Percentiles rank a stretch among this genome's conserved stretches.
Evolutionary conservation across 2,797 vertebrate species (phyloP).

Genomic region (Rhyacichthys aspro): DNA sequence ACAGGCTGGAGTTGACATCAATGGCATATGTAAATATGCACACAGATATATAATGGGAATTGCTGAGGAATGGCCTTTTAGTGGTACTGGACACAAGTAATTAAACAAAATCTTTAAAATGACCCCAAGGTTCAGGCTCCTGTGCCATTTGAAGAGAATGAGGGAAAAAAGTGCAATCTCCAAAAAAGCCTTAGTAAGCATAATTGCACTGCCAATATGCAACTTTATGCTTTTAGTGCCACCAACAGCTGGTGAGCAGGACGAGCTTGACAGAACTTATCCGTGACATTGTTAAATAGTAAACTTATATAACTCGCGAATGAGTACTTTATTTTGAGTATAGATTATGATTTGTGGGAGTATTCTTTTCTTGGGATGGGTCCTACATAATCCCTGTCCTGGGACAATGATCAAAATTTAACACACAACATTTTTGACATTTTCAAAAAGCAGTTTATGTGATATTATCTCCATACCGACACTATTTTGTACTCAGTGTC

Average conservation of each 20-base stretch:
- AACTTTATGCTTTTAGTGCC: too few relatives aligned
- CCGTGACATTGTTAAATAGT: too few relatives aligned
- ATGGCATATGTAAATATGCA: constrained; percentile 24
- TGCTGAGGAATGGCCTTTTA: constrained; percentile 21
- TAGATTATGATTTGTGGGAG: background rate
- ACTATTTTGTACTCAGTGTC: background rate
- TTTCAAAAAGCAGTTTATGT: too few relatives aligned
- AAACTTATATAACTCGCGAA: background rate
- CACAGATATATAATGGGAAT: constrained; percentile 39
- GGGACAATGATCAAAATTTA: background rate
- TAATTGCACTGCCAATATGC: too few relatives aligned
- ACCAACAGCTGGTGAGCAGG: too few relatives aligned
- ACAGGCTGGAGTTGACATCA: constrained; percentile 37
- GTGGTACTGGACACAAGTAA: background rate
- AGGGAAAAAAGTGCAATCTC: too few relatives aligned
- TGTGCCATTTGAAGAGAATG: too few relatives aligned
- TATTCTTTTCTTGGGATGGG: background rate
- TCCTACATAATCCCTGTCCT: background rate
- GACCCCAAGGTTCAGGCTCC: constrained; percentile 1
- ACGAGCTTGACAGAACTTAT: too few relatives aligned
- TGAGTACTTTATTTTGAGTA: background rate
- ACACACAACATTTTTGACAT: background rate
- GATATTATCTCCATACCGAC: too few relatives aligned
- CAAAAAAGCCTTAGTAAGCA: too few relatives aligned
- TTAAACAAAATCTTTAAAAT: background rate